These are phyloP conservation scores for Caerostris extrusa DNA, from an alignment of 1,140 invertebrate species.

Conservation along the genomic window DNA sequence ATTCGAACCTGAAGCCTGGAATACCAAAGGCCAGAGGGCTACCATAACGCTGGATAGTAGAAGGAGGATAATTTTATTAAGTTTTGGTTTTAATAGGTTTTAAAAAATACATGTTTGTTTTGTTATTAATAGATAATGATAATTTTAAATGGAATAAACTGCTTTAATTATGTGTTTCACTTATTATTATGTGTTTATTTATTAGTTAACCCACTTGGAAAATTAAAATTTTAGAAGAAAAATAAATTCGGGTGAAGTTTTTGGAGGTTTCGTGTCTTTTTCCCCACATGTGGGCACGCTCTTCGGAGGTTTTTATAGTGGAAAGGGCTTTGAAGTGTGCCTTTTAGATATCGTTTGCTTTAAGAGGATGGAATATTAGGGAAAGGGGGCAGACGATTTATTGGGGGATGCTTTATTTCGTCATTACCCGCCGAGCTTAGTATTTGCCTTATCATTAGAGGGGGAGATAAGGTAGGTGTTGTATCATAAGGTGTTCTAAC, in stretches of 20 bases:
- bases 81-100: too few relatives aligned
- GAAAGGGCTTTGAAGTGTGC: constrained; percentile 6
- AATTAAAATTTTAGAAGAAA: background rate
- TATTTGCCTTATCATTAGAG: constrained; percentile 4
- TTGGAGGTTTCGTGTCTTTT: background rate
- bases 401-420: background rate
- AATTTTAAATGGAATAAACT: too few relatives aligned
- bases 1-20: too few relatives aligned
- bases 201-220: too few relatives aligned
- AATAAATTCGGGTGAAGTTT: background rate
- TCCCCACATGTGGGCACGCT: background rate
- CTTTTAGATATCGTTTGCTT: background rate
- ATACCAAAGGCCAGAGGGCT: too few relatives aligned
- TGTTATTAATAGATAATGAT: too few relatives aligned
- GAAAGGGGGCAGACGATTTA: background rate
- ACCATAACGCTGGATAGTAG: too few relatives aligned
- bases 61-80: too few relatives aligned
- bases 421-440: background rate
- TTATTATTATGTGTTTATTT: too few relatives aligned
- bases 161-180: too few relatives aligned
- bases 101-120: too few relatives aligned
- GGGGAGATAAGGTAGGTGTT: background rate
- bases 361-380: background rate
- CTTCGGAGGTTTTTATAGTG: background rate
- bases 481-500: background rate